These are phyloP conservation scores for Brachycybe producta DNA, from an alignment of 2,888 invertebrate species.

Conservation along the genomic window DNA sequence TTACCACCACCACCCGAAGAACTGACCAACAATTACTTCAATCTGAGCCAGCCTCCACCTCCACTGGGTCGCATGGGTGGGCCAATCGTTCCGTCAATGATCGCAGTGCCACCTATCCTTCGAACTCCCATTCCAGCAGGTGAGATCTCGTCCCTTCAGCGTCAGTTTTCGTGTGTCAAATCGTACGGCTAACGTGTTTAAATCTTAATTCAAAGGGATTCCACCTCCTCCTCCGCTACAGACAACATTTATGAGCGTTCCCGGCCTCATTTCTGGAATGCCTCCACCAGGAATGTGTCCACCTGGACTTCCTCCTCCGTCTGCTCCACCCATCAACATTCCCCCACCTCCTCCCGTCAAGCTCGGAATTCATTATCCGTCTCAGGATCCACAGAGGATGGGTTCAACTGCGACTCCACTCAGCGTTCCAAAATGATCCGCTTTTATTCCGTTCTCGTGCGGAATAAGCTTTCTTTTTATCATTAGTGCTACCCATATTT, in stretches of 20 bases:
- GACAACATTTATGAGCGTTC: conserved; percentile 19
- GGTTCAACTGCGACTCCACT: conserved; percentile 45
- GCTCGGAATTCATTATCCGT: conserved; percentile 74
- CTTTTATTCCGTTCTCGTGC: not conserved
- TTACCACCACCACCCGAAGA: conserved; percentile 50
- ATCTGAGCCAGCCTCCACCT: conserved; percentile 34
- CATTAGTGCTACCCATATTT: too few relatives aligned
- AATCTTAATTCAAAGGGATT: conserved; percentile 3
- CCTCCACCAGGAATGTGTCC: conserved; percentile 23
- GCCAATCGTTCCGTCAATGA: conserved; percentile 12
- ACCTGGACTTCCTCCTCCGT: conserved; percentile 40
- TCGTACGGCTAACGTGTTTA: not conserved
- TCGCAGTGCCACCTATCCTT: conserved; percentile 10
- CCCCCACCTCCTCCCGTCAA: conserved; percentile 37
- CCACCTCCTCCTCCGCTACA: conserved; percentile 19
- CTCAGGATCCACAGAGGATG: conserved; percentile 88
- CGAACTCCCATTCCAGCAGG: conserved; percentile 6
- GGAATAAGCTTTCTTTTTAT: not conserved
- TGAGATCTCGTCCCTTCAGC: too few relatives aligned
- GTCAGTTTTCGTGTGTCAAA: not conserved
- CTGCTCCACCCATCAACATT: conserved; percentile 43
- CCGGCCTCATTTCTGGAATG: not conserved
- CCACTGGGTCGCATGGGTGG: conserved; percentile 4
- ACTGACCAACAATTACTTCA: conserved; percentile 48
- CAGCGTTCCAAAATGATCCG: not conserved